Base-by-base conservation (phyloP, 1,140 invertebrate species). In the Cydia strobilella region DNA sequence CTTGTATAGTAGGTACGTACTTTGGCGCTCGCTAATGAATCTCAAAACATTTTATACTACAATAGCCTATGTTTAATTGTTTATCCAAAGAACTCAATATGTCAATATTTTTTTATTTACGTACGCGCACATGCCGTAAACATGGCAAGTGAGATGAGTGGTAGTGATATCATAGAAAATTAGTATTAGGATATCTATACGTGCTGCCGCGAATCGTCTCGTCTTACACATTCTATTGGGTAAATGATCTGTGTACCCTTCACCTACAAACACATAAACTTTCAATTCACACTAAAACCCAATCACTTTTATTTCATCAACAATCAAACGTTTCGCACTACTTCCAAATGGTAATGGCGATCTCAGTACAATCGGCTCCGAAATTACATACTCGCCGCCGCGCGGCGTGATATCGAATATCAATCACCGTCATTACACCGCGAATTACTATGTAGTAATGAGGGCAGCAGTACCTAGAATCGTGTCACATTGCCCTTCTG, bases 401-500 rank as follows among this genome's bases (percentile, higher is more conserved):
- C 65, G 65, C 65, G 12, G 65, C 31, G 65, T 69, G 65, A 69
- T 69, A 69, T 35, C 35, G 65, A 69, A 69, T 69, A 69, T 39
- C 65, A 69, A 69, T 69, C 31, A 39, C 35, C 3, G 31, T 69
- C 42, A 69, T 69, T 69, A 69, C 15, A 42, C 65, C 6, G 23
- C 63, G 65, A 42, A 20, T 66, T 31, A 66, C 65, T 69, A 69
- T 69, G n/a, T 65, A 65, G 62, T 31, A 65, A 65, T 27, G 65
- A 18, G 31, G 31, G 15, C 31, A 35, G 23, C 12, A n/a, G 25
- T 63, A 63, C 62, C 65, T 69, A 69, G 18, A 69, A 69, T 35
- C 65, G 65, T 69, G 65, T 69, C 65, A 39, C 65, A 18, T 39
- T 69, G 65, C 65, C 65, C 65, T 69, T 42, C 65, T 69, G 65